These are phyloP conservation scores for Stylophora pistillata DNA, from an alignment of 64 coral and sea anemone genomes.

Conservation along the genomic window DNA sequence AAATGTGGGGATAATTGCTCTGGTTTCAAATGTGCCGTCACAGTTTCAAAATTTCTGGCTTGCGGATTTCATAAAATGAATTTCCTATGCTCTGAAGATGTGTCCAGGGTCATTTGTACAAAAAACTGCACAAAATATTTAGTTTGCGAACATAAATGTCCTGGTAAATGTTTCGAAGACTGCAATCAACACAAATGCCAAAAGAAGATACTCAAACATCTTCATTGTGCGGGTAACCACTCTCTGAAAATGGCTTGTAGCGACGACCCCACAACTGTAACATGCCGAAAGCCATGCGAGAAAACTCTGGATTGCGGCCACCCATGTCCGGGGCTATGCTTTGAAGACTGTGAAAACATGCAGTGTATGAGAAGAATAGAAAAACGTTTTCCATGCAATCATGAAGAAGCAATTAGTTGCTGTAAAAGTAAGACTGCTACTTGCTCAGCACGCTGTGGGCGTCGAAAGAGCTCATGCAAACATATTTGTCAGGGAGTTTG, in stretches of 20 bases:
- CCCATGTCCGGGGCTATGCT: conserved; percentile 42
- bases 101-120: neutral
- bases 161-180: conserved; percentile 18
- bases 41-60: neutral
- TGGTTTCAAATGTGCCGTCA: neutral
- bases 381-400: conserved; percentile 38
- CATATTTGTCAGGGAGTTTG: conserved; percentile 30
- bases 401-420: conserved; percentile 7
- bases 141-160: conserved; percentile 7
- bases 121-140: neutral
- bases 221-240: conserved; percentile 14
- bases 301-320: conserved; percentile 40
- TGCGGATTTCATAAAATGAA: conserved; percentile 16
- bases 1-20: conserved; percentile 1
- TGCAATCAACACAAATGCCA: conserved; percentile 38
- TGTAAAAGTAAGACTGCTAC: neutral
- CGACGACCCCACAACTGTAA: neutral
- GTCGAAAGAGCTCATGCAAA: conserved; percentile 8
- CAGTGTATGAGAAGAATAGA: conserved; percentile 46
- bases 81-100: conserved; percentile 17
- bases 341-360: conserved; percentile 1
- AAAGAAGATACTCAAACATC: neutral
- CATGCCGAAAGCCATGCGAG: conserved; percentile 37
- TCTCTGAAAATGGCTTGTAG: conserved; percentile 9
- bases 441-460: conserved; percentile 1